These are phyloP conservation scores for Sinocyclocheilus grahami DNA, from an alignment of 2,113 vertebrate genomes.

Conservation along the genomic window DNA sequence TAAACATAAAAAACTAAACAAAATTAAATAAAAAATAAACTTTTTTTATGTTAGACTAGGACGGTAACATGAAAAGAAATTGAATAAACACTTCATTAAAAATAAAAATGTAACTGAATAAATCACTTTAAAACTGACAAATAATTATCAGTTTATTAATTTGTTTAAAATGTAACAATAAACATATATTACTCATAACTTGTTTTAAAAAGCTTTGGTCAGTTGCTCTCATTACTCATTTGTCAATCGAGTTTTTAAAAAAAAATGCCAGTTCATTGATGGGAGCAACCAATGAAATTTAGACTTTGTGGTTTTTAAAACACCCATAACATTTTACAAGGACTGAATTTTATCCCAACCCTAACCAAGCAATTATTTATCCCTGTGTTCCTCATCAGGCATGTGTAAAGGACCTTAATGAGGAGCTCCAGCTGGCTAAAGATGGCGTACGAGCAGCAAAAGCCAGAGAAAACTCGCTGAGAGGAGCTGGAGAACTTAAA, in stretches of 20 bases:
- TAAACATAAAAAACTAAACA: no score
- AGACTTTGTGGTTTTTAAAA: no score
- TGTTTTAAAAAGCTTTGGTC: not conserved
- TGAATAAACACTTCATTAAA: no score
- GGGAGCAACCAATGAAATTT: no score
- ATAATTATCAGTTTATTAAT: no score
- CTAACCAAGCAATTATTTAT: not conserved
- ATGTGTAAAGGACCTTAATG: constrained; percentile 83
- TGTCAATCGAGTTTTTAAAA: not conserved
- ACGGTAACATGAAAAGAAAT: no score
- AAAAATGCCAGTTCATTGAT: not conserved
- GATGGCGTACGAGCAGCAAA: constrained; percentile 81
- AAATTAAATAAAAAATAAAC: no score
- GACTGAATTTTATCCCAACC: not conserved
- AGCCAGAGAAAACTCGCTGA: constrained; percentile 78
- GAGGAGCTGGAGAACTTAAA: constrained; percentile 80
- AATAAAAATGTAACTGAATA: not conserved
- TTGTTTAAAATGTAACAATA: not conserved
- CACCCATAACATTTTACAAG: no score
- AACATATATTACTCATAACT: not conserved
- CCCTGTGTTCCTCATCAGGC: constrained; percentile 67
- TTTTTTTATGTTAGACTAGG: no score
- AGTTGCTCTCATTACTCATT: not conserved
- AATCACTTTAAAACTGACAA: not conserved
- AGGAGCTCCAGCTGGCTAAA: constrained; percentile 83